Evolutionary conservation across 1,140 invertebrate species (phyloP).

Genomic region (Eulimnadia texana): DNA sequence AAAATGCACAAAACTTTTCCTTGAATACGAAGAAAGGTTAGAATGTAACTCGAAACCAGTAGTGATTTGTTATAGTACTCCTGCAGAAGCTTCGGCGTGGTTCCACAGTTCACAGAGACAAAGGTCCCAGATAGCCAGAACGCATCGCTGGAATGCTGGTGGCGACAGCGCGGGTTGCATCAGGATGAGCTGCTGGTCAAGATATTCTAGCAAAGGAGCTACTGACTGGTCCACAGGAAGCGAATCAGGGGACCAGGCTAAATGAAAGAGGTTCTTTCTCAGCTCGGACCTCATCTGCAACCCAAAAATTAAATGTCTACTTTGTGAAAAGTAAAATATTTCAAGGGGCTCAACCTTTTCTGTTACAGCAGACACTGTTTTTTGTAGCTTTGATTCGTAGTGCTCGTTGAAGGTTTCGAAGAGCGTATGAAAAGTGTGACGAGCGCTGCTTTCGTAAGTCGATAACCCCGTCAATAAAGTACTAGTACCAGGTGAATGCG

Average conservation of each 20-base stretch:
- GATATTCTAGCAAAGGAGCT: slow-evolving; percentile 67
- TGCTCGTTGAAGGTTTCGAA: slow-evolving; percentile 11
- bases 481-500: background rate
- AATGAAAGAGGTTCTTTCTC: slow-evolving; percentile 80
- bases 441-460: slow-evolving; percentile 13
- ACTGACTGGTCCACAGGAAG: slow-evolving; percentile 72
- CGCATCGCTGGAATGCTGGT: slow-evolving; percentile 62
- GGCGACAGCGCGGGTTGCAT: slow-evolving; percentile 62
- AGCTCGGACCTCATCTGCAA: slow-evolving; percentile 63
- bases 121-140: slow-evolving; percentile 64
- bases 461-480: background rate
- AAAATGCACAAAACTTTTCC: slow-evolving; percentile 62
- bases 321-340: background rate
- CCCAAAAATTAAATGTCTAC: background rate
- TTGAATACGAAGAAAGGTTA: slow-evolving; percentile 30
- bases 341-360: slow-evolving; percentile 7
- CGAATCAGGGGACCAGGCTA: slow-evolving; percentile 89
- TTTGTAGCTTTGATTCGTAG: slow-evolving; percentile 11
- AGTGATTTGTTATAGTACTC: slow-evolving; percentile 23
- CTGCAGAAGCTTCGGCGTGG: slow-evolving; percentile 60
- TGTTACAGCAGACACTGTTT: slow-evolving; percentile 4
- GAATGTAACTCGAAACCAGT: background rate
- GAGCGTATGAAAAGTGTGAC: slow-evolving; percentile 10
- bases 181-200: slow-evolving; percentile 62
- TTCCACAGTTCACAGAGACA: slow-evolving; percentile 60